A percentile compares a stretch with the other conserved stretches of the same genome.
Conservation (phyloP, 2,113 vertebrate species). For the Oryzias curvinotus region DNA sequence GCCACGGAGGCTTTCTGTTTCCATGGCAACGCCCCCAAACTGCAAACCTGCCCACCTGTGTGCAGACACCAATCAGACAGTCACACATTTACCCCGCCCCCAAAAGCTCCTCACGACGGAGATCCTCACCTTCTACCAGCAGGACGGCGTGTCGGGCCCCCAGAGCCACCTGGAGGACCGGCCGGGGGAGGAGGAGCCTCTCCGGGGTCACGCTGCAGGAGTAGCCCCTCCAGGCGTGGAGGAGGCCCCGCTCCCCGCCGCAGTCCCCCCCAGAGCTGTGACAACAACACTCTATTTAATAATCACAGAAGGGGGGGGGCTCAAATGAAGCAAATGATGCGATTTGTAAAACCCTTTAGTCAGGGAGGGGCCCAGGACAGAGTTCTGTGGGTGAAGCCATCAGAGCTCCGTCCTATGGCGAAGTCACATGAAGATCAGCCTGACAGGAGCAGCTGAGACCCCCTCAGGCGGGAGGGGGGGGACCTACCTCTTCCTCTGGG, state of each 20-base stretch:
- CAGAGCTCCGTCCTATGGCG: constrained; percentile 11
- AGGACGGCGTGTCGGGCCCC: constrained; percentile 87
- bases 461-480: background rate
- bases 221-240: constrained; percentile 90
- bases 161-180: constrained; percentile 89
- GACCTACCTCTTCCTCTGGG: constrained; percentile 57
- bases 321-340: background rate
- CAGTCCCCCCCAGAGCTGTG: constrained; percentile 81
- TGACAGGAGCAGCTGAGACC: background rate
- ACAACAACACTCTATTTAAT: background rate
- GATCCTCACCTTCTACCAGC: constrained; percentile 85
- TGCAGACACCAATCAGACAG: background rate
- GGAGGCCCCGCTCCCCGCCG: constrained; percentile 84
- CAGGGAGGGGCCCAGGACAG: background rate
- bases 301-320: background rate
- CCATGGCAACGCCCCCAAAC: constrained; percentile 89
- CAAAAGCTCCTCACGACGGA: background rate
- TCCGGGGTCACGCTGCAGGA: constrained; percentile 84
- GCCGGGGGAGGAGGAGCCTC: constrained; percentile 81
- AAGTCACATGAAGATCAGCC: constrained; percentile 57
- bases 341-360: background rate
- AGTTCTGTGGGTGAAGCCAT: constrained; percentile 29
- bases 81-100: background rate
- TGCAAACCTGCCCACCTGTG: constrained; percentile 91
- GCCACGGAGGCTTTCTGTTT: constrained; percentile 66